These are phyloP conservation scores for Cephus sareptanus DNA, from an alignment of 2,888 invertebrate genomes.

Conservation along the genomic window DNA sequence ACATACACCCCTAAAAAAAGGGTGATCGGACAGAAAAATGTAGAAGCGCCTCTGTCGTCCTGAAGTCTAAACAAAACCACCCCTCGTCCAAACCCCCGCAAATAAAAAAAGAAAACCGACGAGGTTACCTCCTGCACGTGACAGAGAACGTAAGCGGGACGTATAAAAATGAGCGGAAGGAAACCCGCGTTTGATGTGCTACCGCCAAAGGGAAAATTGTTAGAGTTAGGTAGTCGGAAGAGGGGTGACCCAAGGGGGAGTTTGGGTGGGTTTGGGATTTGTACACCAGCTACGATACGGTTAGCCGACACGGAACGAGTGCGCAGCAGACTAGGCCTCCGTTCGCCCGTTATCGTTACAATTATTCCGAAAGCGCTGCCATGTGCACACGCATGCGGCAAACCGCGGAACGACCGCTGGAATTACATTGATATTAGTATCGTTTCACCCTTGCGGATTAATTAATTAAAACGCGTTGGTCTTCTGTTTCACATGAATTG, in stretches of 20 bases:
- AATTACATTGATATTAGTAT: slow-evolving; percentile 63
- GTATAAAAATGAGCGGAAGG: slow-evolving; percentile 47
- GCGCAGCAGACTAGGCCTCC: slow-evolving; percentile 9
- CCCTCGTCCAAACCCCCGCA: no score
- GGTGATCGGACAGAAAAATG: no score
- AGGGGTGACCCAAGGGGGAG: no score
- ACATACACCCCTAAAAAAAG: no score
- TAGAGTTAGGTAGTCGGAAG: no score
- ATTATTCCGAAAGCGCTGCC: slow-evolving; percentile 36
- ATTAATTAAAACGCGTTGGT: slow-evolving; percentile 60
- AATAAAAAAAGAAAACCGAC: no score
- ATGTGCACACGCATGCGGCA: slow-evolving; percentile 40
- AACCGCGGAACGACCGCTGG: slow-evolving; percentile 53
- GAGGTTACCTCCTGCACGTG: slow-evolving; percentile 40
- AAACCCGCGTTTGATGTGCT: slow-evolving; percentile 61
- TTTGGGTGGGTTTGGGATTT: no score
- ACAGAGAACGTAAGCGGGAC: slow-evolving; percentile 45
- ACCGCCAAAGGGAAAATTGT: slow-evolving; percentile 54
- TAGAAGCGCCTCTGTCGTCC: no score
- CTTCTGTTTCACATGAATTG: background rate
- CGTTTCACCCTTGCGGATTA: slow-evolving; percentile 56
- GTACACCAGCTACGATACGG: slow-evolving; percentile 16
- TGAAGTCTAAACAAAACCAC: no score
- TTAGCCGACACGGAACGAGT: slow-evolving; percentile 25
- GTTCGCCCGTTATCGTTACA: slow-evolving; percentile 39